phyloP scores from a whole-genome alignment of 2,113 vertebrate species.

The Microcebus tavaratra region DNA sequence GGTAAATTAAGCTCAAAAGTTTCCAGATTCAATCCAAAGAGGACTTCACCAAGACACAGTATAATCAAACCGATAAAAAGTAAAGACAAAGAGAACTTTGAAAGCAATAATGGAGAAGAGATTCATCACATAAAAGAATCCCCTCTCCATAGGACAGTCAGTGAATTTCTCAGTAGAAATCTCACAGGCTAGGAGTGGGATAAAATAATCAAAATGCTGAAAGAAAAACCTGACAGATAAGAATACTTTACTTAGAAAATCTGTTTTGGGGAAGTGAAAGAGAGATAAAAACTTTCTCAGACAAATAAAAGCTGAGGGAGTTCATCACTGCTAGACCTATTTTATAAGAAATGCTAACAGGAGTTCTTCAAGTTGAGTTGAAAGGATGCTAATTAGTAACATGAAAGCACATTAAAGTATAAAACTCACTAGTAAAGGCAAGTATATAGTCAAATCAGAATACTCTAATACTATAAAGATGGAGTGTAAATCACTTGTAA shows the following conservation, averaged over 20 bases:
- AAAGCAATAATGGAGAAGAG: background rate
- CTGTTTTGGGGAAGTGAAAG: no score
- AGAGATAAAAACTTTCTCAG: no score
- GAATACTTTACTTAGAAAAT: no score
- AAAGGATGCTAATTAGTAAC: no score
- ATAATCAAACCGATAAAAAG: background rate
- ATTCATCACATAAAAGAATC: background rate
- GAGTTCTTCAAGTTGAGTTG: no score
- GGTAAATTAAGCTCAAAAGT: background rate
- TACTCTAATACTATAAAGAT: background rate
- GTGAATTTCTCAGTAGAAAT: background rate
- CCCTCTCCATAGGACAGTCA: background rate
- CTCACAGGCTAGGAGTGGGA: background rate
- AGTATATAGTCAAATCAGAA: background rate
- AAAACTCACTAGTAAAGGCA: background rate
- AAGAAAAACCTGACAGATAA: no score
- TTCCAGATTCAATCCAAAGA: background rate
- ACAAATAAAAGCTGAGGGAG: no score
- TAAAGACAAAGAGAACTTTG: background rate
- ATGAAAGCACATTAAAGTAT: no score
- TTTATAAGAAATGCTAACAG: no score
- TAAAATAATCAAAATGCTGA: no score
- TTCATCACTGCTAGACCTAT: no score
- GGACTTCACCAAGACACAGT: background rate
- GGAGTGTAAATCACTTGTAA: background rate